Base-by-base conservation (phyloP, 23 tunicate species). In the Halocynthia roretzi region DNA sequence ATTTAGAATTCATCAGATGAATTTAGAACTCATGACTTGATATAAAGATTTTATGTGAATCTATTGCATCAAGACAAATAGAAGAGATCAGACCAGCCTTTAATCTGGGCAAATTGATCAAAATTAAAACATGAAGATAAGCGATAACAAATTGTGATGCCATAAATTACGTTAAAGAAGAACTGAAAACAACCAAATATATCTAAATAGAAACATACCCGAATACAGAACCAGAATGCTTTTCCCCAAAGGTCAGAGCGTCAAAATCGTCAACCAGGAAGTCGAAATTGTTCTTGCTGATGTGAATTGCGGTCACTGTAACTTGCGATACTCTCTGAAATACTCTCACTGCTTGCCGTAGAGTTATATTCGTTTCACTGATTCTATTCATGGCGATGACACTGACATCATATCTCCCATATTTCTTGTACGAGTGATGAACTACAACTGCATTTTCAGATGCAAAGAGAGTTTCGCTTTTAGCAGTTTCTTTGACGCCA, bases 331-430 rank as follows among this genome's bases (percentile, higher is more conserved):
- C 82, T 31, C 44, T 66, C 53, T 89, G 82, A 75, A 53, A 89
- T 8, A 80, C 83, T 7, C 77, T 60, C 22, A 89, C 51, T 8
- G 69, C 12, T 51, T 69, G 9, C 7, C 67, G 58, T 63, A 69
- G 53, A 14, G 60, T 44, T 23, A 52, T 11, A 7, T 48, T 62
- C 17, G 7, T 31, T 49, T 56, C 23, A 78, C 83, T 78, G 56
- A 89, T 63, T 10, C 65, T 53, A 68, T 89, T 89, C 11, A n/a
- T 8, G 5, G 87, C 88, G 15, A 48, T 68, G 6, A 89, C 53
- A 6, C 12, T 21, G 23, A 84, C 44, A 9, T 73, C 72, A 57
- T 89, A 89, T 52, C 76, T 56, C 7, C 96, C 96, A 20, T 54
- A 51, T 50, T 51, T 55, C 18, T 73, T 10, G 68, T 83, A 89